Base-by-base conservation (phyloP, 2,113 vertebrate genomes). In the Piprites chloris region DNA sequence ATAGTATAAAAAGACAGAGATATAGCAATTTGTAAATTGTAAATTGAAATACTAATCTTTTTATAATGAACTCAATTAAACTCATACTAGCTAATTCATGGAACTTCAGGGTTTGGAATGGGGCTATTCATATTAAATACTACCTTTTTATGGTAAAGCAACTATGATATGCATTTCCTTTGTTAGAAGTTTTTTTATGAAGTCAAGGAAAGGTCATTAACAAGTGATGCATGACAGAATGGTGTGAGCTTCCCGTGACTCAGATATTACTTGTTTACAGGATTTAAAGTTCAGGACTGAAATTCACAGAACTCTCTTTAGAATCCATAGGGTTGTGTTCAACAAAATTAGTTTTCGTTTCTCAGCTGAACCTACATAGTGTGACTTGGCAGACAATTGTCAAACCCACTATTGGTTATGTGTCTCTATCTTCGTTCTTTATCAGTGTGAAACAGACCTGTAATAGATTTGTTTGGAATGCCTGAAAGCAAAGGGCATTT, bases 261-360 rank as follows among this genome's bases (percentile, higher is more conserved):
- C 86, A 86, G 22, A 47, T 75, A 84, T 55, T 68, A 44, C 41
- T 81, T 53, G 37, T 39, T 86, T 28, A 52, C 28, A 82, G n/a
- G n/a, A 91, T 26, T 93, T 56, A 85, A 90, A 94, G 63, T 52
- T 95, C 90, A 94, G 76, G 92, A 92, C 68, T 87, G 84, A 81
- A 97, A 96, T 96, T 92, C 67, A 88, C 26, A 85, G 79, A 95
- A 87, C 42, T 85, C 37, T 85, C 42, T 63, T 73, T 58, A 71
- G 66, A 84, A 17, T 86, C 46, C 33, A 24, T 9, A 44, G 37
- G 28, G 41, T 67, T 80, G 49, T 74, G 49, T 52, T 90, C 50
- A 95, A 52, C 46, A 88, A 83, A 89, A 71, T 39, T 27, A 74
- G 50, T 82, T 89, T 82, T 87, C 42, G 84, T 61, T 91, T 80